Evolutionary conservation across 2,888 invertebrate species (phyloP), one percentile per base, ranked within the genome.

Genomic region (Diachrysia chrysitis): DNA sequence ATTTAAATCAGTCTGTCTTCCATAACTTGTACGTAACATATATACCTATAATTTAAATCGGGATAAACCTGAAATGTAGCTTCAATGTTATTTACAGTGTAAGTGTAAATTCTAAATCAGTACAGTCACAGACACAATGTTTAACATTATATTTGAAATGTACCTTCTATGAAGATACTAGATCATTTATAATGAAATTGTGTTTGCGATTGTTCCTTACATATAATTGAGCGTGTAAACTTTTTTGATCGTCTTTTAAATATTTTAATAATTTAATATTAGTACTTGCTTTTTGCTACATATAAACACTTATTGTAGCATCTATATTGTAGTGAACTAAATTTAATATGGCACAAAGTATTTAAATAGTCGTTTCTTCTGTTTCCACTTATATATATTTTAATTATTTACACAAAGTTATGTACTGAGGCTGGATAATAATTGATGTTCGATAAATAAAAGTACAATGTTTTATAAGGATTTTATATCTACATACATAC

Each of bases 1-100:
- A 69, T 69, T 72, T 83, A 83, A 87, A 88, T 85, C 85, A 87
- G 77, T 83, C 86, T 87, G 90, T 91, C 91, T 91, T 91, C 91
- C 90, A 89, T 88, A 85, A 79, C 66, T 70, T 82, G 73, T 83
- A 83, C 79, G 75, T 82, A 78, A 80, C 72, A 63, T 66, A 69
- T 64, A 71, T 53, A 58, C 60, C 61, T 63, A 66, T 71, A 65
- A 70, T 76, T 79, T 67, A 73, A 66, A 58, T 68, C 67, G 25
- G 73, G 63, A 59, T 7, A 65, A 48, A 55, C 68, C 60, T 76
- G 65, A 73, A 67, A 65, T 64, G 57, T 73, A 73, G 37, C 65
- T 42, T 53, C 73, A 61, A 53, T 67, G 61, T 73, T 65, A 57
- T 67, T 69, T 57, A 71, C 56, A 56, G 14, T 65, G 10, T 63